Conservation (phyloP, 2,888 invertebrate genomes). For the Eupithecia pulchellata region DNA sequence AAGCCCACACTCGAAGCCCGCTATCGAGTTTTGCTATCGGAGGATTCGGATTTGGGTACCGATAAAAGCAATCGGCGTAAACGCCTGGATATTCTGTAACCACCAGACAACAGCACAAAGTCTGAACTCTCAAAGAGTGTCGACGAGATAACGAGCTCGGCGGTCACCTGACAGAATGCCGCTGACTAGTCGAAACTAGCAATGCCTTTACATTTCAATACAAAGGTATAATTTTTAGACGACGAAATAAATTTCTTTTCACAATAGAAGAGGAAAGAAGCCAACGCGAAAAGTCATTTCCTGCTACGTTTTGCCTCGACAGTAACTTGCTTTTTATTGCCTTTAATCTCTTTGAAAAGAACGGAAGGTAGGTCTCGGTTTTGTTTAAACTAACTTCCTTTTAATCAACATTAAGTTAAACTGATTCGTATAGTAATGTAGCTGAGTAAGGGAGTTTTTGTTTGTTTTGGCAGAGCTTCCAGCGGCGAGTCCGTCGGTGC, state of each 20-base stretch:
- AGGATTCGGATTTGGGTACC: constrained; percentile 27
- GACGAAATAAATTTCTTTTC: constrained; percentile 15
- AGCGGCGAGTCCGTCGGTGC: constrained; percentile 86
- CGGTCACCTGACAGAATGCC: constrained; percentile 26
- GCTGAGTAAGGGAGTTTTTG: constrained; percentile 26
- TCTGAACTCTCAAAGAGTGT: constrained; percentile 34
- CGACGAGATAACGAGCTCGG: constrained; percentile 30
- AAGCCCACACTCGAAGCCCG: constrained; percentile 29
- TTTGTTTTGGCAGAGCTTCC: constrained; percentile 85
- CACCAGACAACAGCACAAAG: constrained; percentile 32
- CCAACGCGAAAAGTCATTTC: constrained; percentile 28
- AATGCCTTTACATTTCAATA: constrained; percentile 30
- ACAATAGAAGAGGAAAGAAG: constrained; percentile 16
- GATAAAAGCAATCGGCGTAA: constrained; percentile 29
- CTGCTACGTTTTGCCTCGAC: constrained; percentile 23
- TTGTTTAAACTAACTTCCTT: constrained; percentile 32
- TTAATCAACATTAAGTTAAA: constrained; percentile 37
- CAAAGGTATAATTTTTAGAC: constrained; percentile 21
- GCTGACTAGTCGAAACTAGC: constrained; percentile 14
- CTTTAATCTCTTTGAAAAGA: constrained; percentile 27
- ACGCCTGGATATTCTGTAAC: constrained; percentile 18
- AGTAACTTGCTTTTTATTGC: constrained; percentile 34
- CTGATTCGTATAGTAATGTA: constrained; percentile 32
- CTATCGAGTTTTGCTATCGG: constrained; percentile 26
- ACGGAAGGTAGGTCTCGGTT: constrained; percentile 22